Percentiles rank a stretch among this genome's conserved stretches.
Evolutionary conservation across 1,140 invertebrate genomes (phyloP).

Genomic region (Papilio machaon): DNA sequence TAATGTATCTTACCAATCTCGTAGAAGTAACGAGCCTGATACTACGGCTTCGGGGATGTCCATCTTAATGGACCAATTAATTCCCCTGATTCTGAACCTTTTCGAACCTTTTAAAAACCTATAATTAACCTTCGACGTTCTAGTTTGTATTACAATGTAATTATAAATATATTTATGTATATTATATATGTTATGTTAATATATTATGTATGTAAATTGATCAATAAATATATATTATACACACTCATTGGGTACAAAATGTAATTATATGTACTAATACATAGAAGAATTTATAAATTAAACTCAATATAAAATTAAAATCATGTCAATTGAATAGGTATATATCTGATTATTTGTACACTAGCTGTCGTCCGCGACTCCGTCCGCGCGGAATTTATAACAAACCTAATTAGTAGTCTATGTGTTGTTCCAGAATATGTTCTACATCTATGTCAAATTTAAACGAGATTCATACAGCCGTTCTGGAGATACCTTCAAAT

Average conservation of each 20-base stretch:
- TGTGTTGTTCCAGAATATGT: no score
- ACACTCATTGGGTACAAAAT: not conserved
- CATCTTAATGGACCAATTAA: constrained; percentile 3
- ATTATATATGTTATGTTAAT: no score
- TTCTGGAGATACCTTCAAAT: no score
- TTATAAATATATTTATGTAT: not conserved
- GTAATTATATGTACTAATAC: no score
- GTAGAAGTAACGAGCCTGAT: constrained; percentile 1
- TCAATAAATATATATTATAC: not conserved
- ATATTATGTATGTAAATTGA: not conserved
- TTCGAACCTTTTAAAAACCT: not conserved
- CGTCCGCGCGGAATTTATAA: no score
- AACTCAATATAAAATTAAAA: not conserved
- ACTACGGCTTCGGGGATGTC: not conserved
- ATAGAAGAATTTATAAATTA: not conserved
- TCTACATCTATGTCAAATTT: no score
- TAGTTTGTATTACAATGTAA: not conserved
- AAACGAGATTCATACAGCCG: no score
- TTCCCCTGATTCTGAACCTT: not conserved
- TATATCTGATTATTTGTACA: no score
- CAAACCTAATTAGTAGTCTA: no score
- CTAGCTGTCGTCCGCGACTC: no score
- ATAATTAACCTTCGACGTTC: not conserved
- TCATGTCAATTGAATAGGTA: not conserved
- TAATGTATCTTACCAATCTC: constrained; percentile 3